phyloP scores from a whole-genome alignment of 2,113 vertebrate species.

The Ctenodactylus gundi region DNA sequence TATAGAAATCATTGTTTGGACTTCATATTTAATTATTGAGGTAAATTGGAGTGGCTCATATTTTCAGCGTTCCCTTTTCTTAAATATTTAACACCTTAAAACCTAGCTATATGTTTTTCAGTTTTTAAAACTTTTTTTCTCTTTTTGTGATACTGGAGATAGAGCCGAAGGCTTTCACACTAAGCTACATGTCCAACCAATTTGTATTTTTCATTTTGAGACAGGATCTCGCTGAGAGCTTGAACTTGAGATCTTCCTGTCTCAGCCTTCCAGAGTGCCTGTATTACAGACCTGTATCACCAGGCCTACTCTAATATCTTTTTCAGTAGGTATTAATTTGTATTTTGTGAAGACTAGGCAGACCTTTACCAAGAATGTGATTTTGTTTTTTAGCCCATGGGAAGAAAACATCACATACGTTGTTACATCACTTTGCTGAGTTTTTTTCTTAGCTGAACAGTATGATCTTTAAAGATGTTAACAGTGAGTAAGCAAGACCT shows the following conservation, averaged over 20 bases:
- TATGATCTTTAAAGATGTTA: not conserved
- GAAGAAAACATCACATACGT: not conserved
- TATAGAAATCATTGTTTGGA: conserved; percentile 1
- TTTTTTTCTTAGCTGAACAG: not conserved
- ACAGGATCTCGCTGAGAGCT: too few relatives aligned
- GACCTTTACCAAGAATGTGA: not conserved
- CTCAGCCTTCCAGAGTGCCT: too few relatives aligned
- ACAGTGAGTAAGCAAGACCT: not conserved
- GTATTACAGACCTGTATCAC: too few relatives aligned
- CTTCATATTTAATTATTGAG: conserved; percentile 40
- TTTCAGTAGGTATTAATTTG: not conserved
- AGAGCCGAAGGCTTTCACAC: too few relatives aligned
- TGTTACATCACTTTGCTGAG: not conserved
- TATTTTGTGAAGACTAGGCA: conserved; percentile 14
- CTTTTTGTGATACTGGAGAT: too few relatives aligned
- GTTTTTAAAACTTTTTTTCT: too few relatives aligned
- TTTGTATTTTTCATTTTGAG: too few relatives aligned
- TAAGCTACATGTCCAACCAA: too few relatives aligned
- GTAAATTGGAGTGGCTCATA: not conserved
- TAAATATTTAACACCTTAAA: not conserved
- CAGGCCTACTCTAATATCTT: too few relatives aligned
- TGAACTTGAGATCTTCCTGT: too few relatives aligned
- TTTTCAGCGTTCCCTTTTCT: not conserved
- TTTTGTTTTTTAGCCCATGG: not conserved
- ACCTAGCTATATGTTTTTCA: not conserved